Conservation (phyloP, 2,113 vertebrate species). For the Speoplatyrhinus poulsoni region DNA sequence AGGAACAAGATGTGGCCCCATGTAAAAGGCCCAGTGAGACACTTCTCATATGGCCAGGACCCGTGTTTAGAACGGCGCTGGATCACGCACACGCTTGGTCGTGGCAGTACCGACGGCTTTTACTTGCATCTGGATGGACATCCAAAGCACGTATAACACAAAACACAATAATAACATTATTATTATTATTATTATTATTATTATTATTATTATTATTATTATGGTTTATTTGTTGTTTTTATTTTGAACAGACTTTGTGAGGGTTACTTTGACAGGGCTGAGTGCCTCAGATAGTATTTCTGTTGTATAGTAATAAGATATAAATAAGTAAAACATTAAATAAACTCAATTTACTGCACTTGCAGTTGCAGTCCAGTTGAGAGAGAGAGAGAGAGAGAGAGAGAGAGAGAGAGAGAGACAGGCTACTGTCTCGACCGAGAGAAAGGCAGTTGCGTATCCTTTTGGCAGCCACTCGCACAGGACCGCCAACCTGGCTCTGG, state of each 20-base stretch:
- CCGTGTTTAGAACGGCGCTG: conserved; percentile 13
- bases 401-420: conserved; percentile 6
- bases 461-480: conserved; percentile 51
- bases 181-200: background rate
- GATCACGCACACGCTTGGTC: background rate
- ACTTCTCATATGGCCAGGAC: conserved; percentile 27
- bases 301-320: background rate
- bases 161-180: background rate
- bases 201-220: background rate
- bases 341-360: background rate
- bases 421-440: background rate
- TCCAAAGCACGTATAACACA: background rate
- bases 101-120: background rate
- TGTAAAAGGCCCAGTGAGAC: conserved; percentile 18
- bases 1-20: conserved; percentile 59
- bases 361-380: background rate
- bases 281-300: background rate
- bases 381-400: background rate
- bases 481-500: conserved; percentile 60
- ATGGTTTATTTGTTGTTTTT: background rate
- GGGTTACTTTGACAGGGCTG: background rate
- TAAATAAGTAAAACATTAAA: conserved; percentile 5
- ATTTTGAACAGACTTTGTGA: background rate
- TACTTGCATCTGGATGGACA: conserved; percentile 7
- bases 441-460: conserved; percentile 24